Evolutionary conservation across 2,797 vertebrate species (phyloP).

Genomic region (Chaunax sp.): DNA sequence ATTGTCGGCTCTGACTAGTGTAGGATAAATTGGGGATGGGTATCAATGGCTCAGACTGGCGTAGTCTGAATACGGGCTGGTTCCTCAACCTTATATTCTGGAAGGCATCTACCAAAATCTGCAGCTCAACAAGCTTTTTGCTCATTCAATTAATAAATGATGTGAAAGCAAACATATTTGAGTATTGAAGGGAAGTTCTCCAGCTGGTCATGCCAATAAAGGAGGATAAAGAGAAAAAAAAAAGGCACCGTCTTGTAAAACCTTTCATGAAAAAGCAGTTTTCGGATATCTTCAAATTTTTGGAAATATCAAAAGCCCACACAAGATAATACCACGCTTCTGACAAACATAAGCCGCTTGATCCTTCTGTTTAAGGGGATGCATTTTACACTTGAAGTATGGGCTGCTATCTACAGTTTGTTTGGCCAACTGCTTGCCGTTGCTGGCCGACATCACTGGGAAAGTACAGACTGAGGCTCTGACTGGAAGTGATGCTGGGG

Average conservation of each 20-base stretch:
- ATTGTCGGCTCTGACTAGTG: background rate
- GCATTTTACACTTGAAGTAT: constrained; percentile 13
- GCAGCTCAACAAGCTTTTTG: constrained; percentile 57
- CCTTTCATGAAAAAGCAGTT: too few species aligned
- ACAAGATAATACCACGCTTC: background rate
- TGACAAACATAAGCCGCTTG: background rate
- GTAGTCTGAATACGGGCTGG: constrained; percentile 16
- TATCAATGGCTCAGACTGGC: constrained; percentile 24
- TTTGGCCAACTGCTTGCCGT: constrained; percentile 20
- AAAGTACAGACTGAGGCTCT: constrained; percentile 31
- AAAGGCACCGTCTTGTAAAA: too few species aligned
- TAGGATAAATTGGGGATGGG: constrained; percentile 19
- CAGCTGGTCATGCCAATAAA: background rate
- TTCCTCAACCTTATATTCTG: background rate
- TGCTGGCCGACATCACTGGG: constrained; percentile 15
- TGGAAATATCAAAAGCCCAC: too few species aligned
- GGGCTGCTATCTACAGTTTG: constrained; percentile 11
- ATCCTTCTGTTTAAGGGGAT: background rate
- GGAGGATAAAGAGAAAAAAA: background rate
- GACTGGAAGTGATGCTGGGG: constrained; percentile 36
- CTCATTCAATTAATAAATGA: constrained; percentile 50
- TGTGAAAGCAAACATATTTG: constrained; percentile 34
- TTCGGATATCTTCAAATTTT: too few species aligned
- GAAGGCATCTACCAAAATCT: constrained; percentile 49
- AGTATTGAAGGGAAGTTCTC: background rate